Evolutionary conservation across 2,797 vertebrate genomes (phyloP).

Genomic region (Chelon labrosus): DNA sequence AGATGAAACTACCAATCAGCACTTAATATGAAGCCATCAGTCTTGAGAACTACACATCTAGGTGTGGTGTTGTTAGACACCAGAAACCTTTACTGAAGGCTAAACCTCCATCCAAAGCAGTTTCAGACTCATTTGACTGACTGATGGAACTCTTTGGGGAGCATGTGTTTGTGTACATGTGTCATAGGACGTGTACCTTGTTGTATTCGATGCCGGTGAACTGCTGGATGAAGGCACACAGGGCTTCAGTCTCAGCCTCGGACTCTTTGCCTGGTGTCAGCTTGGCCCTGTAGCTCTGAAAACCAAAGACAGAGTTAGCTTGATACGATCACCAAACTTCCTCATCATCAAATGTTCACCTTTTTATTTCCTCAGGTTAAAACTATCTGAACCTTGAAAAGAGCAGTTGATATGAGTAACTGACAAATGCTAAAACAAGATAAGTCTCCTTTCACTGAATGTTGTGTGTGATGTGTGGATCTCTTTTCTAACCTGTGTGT

Average conservation of each 20-base stretch:
- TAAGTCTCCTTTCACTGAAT: not conserved
- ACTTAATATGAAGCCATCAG: too few relatives aligned
- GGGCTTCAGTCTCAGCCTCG: constrained; percentile 92
- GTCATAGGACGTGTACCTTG: constrained; percentile 84
- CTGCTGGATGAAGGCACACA: constrained; percentile 95
- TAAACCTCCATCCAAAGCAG: too few relatives aligned
- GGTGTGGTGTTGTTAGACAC: too few relatives aligned
- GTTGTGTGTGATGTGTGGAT: not conserved
- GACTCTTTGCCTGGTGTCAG: constrained; percentile 91
- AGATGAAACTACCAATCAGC: too few relatives aligned
- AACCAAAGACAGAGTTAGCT: not conserved
- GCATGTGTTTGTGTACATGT: not conserved
- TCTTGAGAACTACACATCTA: too few relatives aligned
- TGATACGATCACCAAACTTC: not conserved
- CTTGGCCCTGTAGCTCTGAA: constrained; percentile 93
- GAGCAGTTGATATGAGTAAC: too few relatives aligned
- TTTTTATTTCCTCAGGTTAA: not conserved
- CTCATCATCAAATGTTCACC: not conserved
- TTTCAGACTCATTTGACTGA: too few relatives aligned
- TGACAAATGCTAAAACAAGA: too few relatives aligned
- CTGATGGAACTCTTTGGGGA: too few relatives aligned
- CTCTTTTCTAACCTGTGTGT: constrained; percentile 90
- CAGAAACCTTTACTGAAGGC: too few relatives aligned
- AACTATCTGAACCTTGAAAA: too few relatives aligned
- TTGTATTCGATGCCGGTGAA: constrained; percentile 90